A percentile compares a stretch with the other conserved stretches of the same genome.
These are phyloP conservation scores for Oreochromis spilurus DNA, from an alignment of 2,113 vertebrate species.

Conservation along the genomic window DNA sequence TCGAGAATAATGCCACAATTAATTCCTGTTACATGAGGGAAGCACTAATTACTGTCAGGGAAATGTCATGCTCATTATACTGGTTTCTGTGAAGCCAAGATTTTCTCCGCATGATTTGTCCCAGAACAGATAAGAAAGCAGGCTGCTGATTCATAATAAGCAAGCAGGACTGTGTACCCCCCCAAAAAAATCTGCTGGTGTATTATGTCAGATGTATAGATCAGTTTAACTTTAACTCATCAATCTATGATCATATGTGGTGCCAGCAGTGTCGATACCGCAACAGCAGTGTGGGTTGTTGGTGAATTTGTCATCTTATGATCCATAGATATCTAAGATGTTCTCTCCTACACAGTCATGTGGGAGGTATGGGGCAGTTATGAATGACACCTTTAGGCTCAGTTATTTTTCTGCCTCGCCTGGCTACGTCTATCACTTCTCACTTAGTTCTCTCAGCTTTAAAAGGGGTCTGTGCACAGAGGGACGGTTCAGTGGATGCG, in stretches of 20 bases:
- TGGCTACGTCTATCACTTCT: constrained; percentile 2
- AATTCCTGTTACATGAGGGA: neutral
- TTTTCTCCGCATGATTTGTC: neutral
- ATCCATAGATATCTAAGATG: constrained; percentile 38
- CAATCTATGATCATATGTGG: neutral
- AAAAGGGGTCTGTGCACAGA: neutral
- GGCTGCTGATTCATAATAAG: neutral
- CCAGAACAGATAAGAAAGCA: neutral
- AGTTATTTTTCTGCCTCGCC: neutral
- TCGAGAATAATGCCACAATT: neutral
- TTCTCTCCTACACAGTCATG: constrained; percentile 20
- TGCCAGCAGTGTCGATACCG: neutral
- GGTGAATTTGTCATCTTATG: constrained; percentile 38
- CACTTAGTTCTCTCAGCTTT: neutral
- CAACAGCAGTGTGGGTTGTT: constrained; percentile 24
- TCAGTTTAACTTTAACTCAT: neutral
- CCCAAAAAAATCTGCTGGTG: neutral
- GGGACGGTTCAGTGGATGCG: neutral
- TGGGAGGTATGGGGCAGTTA: constrained; percentile 30
- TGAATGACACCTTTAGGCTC: constrained; percentile 22
- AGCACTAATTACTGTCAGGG: constrained; percentile 12
- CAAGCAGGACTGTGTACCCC: neutral
- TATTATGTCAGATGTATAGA: neutral
- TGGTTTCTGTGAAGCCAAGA: neutral
- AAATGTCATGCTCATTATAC: constrained; percentile 19